phyloP scores from a whole-genome alignment of 2,888 invertebrate species.

The Xestia xanthographa region DNA sequence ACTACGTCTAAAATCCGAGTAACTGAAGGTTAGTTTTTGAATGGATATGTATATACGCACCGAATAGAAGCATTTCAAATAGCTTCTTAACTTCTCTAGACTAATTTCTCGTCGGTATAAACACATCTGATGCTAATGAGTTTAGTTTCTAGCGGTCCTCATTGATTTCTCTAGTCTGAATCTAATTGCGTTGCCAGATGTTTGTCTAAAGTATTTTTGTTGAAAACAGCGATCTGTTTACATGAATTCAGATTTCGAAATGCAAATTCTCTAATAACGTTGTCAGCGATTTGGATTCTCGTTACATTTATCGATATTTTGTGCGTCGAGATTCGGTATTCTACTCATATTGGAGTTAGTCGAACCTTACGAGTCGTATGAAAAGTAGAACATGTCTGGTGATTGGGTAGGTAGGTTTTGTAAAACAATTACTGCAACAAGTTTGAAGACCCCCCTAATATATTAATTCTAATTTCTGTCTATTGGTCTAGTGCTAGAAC shows the following conservation, averaged over 20 bases:
- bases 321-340: no score
- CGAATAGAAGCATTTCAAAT: constrained; percentile 16
- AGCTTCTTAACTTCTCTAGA: constrained; percentile 23
- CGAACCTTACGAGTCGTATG: not conserved
- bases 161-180: constrained; percentile 29
- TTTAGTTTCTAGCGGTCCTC: constrained; percentile 25
- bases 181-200: constrained; percentile 25
- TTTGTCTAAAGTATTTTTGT: constrained; percentile 1
- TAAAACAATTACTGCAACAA: not conserved
- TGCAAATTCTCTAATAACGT: constrained; percentile 6
- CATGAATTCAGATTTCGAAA: constrained; percentile 7
- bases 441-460: not conserved
- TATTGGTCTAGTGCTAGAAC: no score
- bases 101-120: constrained; percentile 16
- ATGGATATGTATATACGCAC: not conserved
- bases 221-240: constrained; percentile 7
- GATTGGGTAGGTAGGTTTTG: not conserved
- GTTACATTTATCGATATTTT: no score
- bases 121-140: constrained; percentile 47
- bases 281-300: not conserved
- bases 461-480: not conserved
- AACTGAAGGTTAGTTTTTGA: not conserved
- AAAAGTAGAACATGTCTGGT: not conserved
- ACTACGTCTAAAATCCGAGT: not conserved
- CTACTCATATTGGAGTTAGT: not conserved